Percentiles rank a stretch among this genome's conserved stretches.
Evolutionary conservation across 2,797 vertebrate genomes (phyloP).

Genomic region (Brachymystax lenok): DNA sequence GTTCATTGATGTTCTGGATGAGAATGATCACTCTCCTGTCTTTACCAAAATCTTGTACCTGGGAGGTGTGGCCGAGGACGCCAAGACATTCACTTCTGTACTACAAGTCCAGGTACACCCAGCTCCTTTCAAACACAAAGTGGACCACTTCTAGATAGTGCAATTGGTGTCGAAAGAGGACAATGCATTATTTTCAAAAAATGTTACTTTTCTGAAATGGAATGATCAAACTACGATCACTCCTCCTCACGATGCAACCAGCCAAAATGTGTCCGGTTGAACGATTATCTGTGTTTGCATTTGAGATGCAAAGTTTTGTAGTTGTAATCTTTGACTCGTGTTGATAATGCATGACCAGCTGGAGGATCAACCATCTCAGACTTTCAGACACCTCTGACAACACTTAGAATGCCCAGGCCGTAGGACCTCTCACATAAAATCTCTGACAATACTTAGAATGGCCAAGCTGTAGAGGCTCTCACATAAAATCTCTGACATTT

Average conservation of each 20-base stretch:
- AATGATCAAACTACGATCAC: neutral
- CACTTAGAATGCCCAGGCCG: neutral
- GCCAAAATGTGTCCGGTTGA: neutral
- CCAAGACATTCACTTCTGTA: conserved; percentile 93
- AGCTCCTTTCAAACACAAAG: neutral
- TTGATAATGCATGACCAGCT: conserved; percentile 18
- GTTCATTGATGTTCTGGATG: conserved; percentile 88
- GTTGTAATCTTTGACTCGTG: conserved; percentile 1
- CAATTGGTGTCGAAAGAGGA: neutral
- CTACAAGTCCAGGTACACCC: conserved; percentile 87
- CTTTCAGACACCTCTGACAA: conserved; percentile 20
- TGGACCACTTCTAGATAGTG: neutral
- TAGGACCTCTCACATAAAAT: no score
- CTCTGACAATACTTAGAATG: no score
- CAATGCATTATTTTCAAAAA: neutral
- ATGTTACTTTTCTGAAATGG: no score
- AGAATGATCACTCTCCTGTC: conserved; percentile 90
- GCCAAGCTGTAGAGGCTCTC: neutral
- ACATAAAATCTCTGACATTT: conserved; percentile 31
- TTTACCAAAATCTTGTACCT: conserved; percentile 89
- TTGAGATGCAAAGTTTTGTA: neutral
- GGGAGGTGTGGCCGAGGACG: conserved; percentile 95
- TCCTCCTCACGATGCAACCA: neutral
- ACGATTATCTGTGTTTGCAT: neutral
- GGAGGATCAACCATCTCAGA: conserved; percentile 19